Conservation (phyloP, 2,797 vertebrate species). For the Crax fasciolata region DNA sequence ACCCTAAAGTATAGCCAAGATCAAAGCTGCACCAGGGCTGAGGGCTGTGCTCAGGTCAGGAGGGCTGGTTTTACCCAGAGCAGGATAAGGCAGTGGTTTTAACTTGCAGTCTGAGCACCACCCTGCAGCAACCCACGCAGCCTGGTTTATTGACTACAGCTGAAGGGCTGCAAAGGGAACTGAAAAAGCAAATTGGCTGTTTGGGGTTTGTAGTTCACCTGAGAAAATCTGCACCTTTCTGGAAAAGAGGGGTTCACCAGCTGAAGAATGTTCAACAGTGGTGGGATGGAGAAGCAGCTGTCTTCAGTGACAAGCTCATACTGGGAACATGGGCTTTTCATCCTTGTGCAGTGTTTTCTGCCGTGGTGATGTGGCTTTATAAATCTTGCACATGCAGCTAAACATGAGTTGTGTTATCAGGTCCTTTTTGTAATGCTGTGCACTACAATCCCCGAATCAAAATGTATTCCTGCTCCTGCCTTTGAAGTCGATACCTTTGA, state of each 20-base stretch:
- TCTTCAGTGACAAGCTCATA: not conserved
- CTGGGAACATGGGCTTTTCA: not conserved
- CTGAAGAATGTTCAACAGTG: not conserved
- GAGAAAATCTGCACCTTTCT: not conserved
- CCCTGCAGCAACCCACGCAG: not conserved
- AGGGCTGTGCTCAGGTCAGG: not conserved
- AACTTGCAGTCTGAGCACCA: not conserved
- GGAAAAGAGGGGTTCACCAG: not conserved
- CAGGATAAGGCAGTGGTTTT: not conserved
- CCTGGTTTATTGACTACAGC: not conserved
- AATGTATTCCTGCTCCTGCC: constrained; percentile 35
- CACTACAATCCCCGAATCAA: not conserved
- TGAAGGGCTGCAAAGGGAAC: not conserved
- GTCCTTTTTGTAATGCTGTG: constrained; percentile 15
- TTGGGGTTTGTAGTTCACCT: not conserved
- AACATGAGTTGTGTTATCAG: not conserved
- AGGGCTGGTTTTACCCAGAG: not conserved
- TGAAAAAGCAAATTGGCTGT: not conserved
- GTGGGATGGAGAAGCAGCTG: not conserved
- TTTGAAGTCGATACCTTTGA: constrained; percentile 66
- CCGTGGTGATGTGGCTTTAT: not conserved
- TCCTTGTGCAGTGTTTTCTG: not conserved
- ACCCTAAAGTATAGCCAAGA: not conserved
- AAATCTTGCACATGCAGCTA: not conserved
- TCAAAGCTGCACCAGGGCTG: not conserved